A percentile compares a stretch with the other conserved stretches of the same genome.
Conservation (phyloP, 2,113 vertebrate species). For the Vanacampus margaritifer region DNA sequence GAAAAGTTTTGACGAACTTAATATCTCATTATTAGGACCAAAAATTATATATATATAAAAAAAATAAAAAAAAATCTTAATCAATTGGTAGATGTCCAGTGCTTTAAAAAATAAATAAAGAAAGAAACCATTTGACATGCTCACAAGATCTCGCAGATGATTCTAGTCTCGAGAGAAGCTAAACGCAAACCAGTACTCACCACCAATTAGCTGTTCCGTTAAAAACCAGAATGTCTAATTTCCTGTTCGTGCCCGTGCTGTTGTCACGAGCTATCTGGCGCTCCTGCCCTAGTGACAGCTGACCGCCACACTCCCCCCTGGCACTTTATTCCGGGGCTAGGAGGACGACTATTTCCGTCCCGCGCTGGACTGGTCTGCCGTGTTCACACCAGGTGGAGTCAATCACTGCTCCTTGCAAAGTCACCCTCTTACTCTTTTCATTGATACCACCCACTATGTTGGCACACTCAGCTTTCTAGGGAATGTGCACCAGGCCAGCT, state of each 20-base stretch:
- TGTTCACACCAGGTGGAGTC: constrained; percentile 55
- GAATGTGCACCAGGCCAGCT: constrained; percentile 8
- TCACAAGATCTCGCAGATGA: background rate
- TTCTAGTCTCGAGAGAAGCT: background rate
- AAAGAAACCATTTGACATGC: background rate
- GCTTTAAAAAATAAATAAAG: too few relatives aligned
- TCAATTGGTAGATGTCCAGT: too few relatives aligned
- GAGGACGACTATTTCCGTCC: constrained; percentile 61
- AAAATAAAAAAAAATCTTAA: too few relatives aligned
- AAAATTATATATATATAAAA: too few relatives aligned
- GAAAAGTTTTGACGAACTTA: too few relatives aligned
- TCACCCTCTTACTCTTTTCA: constrained; percentile 28
- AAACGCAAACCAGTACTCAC: constrained; percentile 53
- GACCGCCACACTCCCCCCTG: constrained; percentile 33
- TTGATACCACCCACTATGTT: constrained; percentile 9
- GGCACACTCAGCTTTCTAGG: constrained; percentile 21
- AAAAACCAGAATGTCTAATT: background rate
- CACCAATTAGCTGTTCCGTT: constrained; percentile 16
- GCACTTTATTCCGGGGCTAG: constrained; percentile 41
- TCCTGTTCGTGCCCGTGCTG: constrained; percentile 3
- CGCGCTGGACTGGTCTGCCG: constrained; percentile 21
- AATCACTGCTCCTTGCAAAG: constrained; percentile 48
- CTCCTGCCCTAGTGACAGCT: constrained; percentile 63
- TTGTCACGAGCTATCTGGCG: constrained; percentile 23
- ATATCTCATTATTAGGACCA: too few relatives aligned